These are phyloP conservation scores for Nestor notabilis DNA, from an alignment of 2,113 vertebrate genomes.

Conservation along the genomic window DNA sequence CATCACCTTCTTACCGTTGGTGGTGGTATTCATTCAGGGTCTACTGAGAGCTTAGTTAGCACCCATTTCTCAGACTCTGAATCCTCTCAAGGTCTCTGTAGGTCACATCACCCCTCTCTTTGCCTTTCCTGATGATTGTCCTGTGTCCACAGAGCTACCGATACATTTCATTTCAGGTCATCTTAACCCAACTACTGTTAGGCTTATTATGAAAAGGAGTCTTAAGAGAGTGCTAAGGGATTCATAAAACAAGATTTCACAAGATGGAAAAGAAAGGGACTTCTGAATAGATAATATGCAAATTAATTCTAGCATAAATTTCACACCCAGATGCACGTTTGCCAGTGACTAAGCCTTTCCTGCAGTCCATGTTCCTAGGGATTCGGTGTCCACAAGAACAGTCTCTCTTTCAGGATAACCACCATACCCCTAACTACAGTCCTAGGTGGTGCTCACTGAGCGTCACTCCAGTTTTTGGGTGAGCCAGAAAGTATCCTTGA, in stretches of 20 bases:
- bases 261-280: neutral
- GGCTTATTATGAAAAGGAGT: neutral
- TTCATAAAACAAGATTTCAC: neutral
- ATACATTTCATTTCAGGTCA: neutral
- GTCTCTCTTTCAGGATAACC: neutral
- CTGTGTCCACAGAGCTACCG: neutral
- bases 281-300: neutral
- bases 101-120: neutral
- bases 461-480: neutral
- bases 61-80: neutral
- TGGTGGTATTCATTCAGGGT: neutral
- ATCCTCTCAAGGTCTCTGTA: neutral
- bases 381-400: accelerated
- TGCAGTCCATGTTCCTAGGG: neutral
- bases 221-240: neutral
- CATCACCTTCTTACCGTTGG: no score
- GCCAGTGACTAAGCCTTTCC: neutral
- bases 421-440: neutral
- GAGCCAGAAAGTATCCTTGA: neutral
- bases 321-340: neutral
- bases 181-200: neutral
- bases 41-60: neutral
- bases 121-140: neutral
- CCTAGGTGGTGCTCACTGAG: neutral
- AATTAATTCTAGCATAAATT: neutral